Base-by-base conservation (phyloP, 2,113 vertebrate genomes). In the Rhabdornis inornatus region DNA sequence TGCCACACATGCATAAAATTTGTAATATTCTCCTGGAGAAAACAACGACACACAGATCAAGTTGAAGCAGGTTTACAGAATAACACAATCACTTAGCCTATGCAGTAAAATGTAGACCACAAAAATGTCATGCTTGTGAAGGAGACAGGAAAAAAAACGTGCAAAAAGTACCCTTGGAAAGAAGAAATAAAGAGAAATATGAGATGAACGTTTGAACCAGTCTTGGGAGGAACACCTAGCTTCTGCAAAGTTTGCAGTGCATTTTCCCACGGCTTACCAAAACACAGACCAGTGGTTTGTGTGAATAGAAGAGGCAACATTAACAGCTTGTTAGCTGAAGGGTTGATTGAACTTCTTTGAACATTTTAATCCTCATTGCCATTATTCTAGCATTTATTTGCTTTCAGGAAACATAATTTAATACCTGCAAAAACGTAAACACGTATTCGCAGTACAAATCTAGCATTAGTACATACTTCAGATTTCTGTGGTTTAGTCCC, bases 181-280 rank as follows among this genome's bases (percentile, higher is more conserved):
- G 47, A 80, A 80, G 78, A 69, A 94, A 60, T 40, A 47, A 64
- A 90, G 13, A 68, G 45, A 92, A 95, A 82, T 13, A 44, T 11
- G 21, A 91, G 56, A 57, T 18, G 13, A 85, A 49, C 1, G 2
- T 83, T 75, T 84, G 52, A 37, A 52, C 45, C 81, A 76, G 49
- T 45, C 40, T 65, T 87, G 28, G 52, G 20, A 91, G 70, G 25
- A 95, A 74, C 60, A 96, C 75, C 57, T 92, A 89, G 45, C 39
- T 89, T 85, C 50, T 87, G 21, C 27, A 83, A 77, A 91, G 55
- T 42, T 53, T 53, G 69, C 24, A 52, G 47, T 13, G 15, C 24
- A 31, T 82, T 91, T 92, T 95, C 82, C 85, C 94, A 86, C 78
- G 90, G 79, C 27, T 88, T 55, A 63, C 63, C 25, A 82, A 83